Base-by-base conservation (phyloP, 1,140 invertebrate genomes). In the Lepidurus arcticus region DNA sequence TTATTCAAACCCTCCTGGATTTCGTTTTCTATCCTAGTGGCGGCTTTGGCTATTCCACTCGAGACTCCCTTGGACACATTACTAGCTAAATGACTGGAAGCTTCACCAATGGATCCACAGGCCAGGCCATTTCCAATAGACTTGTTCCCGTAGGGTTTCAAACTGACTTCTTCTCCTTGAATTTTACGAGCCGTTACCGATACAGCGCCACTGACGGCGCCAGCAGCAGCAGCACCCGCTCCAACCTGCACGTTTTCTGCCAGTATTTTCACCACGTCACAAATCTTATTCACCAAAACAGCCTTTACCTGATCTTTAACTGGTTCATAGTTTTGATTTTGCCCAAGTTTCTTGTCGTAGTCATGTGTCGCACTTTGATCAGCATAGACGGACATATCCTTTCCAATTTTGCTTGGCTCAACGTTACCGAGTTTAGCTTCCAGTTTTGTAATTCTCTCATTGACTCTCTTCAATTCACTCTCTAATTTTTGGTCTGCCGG, bases 121-220 rank as follows among this genome's bases (percentile, higher is more conserved):
- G n/a, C 75, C 24, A 42, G 3, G 10, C 75, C 75, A 10, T 7
- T n/a, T 11, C 7, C 42, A 7, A 76, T 76, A 1, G 21, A 34
- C 42, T 76, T 24, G 24, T 24, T 76, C 16, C 10, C 21, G 42
- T 34, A 43, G 7, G 75, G 44, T 21, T 6, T 42, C 21, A 4
- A 21, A 44, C 3, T 34, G 7, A 76, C 75, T 42, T 76, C 75
- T 76, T 76, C 42, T 1, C 75, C 75, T 44, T 76, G 7, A 11
- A 76, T 43, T 10, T 1, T 0, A 44, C 75, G 75, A 6, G 75
- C 75, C 1, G 75, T 76, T 76, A 45, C 42, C 7, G 75, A 1
- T 42, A 76, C 75, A 26, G 75, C 75, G 24, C 43, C 43, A 44
- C 44, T 45, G 44, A 45, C 44, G 44, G 44, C 44, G 24, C 24